Conservation (phyloP, 2,888 invertebrate genomes). For the Aproaerema taeniolella region DNA sequence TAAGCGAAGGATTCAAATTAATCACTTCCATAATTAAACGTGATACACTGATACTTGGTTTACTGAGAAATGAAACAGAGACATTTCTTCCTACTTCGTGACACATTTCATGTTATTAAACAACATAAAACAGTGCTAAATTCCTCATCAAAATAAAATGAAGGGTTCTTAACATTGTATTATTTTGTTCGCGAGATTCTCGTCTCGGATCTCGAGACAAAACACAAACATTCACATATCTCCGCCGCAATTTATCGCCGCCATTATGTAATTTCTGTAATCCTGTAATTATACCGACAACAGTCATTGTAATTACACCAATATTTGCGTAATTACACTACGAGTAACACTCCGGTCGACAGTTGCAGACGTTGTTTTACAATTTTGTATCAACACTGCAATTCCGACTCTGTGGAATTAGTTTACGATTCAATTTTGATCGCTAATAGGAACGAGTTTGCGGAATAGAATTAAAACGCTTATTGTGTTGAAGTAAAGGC, state of each 20-base stretch:
- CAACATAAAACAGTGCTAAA: too few relatives aligned
- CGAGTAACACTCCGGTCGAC: conserved; percentile 1
- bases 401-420: not conserved
- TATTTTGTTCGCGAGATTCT: too few relatives aligned
- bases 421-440: not conserved
- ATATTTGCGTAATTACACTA: conserved; percentile 15
- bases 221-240: too few relatives aligned
- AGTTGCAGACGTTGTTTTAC: not conserved
- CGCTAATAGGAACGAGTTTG: conserved; percentile 5
- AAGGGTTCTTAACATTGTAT: too few relatives aligned
- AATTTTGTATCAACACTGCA: not conserved
- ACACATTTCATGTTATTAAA: too few relatives aligned
- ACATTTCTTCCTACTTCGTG: too few relatives aligned
- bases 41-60: too few relatives aligned
- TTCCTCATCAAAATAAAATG: too few relatives aligned
- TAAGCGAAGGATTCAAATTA: too few relatives aligned
- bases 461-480: conserved; percentile 14
- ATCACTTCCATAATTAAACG: too few relatives aligned
- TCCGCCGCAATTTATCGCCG: not conserved
- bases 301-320: conserved; percentile 12
- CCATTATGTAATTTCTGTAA: conserved; percentile 1
- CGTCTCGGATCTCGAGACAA: too few relatives aligned
- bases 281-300: conserved; percentile 1
- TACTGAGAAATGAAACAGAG: too few relatives aligned
- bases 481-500: conserved; percentile 6